phyloP scores from a whole-genome alignment of 2,888 invertebrate genomes.

The Hemaris fuciformis region DNA sequence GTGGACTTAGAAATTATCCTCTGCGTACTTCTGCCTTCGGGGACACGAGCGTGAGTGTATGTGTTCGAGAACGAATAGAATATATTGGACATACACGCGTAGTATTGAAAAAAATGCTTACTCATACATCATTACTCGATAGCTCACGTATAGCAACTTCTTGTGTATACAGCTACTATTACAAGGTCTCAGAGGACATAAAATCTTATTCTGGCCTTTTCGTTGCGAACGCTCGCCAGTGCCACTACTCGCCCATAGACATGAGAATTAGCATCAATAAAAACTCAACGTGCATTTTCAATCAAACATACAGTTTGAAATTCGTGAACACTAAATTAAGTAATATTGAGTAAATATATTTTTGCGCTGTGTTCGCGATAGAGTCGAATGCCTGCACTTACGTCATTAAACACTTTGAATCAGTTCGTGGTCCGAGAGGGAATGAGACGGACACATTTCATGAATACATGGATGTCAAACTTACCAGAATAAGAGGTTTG shows the following conservation, averaged over 20 bases:
- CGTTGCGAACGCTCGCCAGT: background rate
- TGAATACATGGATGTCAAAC: background rate
- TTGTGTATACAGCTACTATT: conserved; percentile 6
- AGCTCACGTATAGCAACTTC: conserved; percentile 17
- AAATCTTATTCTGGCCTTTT: conserved; percentile 2
- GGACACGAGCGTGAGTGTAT: too few relatives aligned
- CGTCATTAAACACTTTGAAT: background rate
- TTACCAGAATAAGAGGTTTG: background rate
- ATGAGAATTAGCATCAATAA: background rate
- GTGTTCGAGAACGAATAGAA: background rate
- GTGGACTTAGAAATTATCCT: too few relatives aligned
- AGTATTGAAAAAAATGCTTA: conserved; percentile 28
- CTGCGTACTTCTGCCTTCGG: too few relatives aligned
- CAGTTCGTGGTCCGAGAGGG: background rate
- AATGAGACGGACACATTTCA: background rate
- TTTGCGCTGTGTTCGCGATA: background rate
- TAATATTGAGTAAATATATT: background rate
- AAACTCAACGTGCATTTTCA: background rate
- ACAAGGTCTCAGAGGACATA: conserved; percentile 11
- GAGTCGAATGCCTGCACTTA: background rate
- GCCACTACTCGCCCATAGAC: background rate
- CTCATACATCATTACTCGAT: conserved; percentile 30
- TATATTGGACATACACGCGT: background rate
- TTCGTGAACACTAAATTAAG: background rate
- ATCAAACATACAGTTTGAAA: background rate